Base-by-base conservation (phyloP, 2,797 vertebrate genomes). In the Pristis pectinata region DNA sequence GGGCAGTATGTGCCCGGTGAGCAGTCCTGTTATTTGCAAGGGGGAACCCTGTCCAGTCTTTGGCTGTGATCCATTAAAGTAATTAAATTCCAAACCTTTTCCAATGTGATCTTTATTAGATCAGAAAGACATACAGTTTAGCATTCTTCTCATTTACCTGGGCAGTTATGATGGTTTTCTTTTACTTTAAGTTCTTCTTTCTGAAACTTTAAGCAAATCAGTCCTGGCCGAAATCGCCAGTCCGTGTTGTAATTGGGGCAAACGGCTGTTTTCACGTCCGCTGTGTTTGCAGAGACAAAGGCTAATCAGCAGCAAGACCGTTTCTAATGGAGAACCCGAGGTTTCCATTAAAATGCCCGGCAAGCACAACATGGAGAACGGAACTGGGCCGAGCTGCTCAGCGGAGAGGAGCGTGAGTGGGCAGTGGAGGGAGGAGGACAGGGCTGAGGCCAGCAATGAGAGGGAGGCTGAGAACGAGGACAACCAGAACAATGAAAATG, bases 391-490 rank as follows among this genome's bases (percentile, higher is more conserved):
- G 94, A 95, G 96, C 94, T 96, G 95, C 95, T 96, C 96, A 0
- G 93, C 96, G 2, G 98, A 98, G 94, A 96, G 97, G 59, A 97
- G 97, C 0, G 64, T 96, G 80, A 97, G 97, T 0, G 96, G 98
- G 37, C 97, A 96, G 0, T 96, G 95, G 27, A 96, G 97, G 22
- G 97, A 98, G 0, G 98, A 98, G 0, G 97, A 97, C 0, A 82
- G 96, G 10, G 96, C 96, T 0, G 98, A 98, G 95, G 96, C 97
- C 0, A 97, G 97, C 30, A 98, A 97, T 0, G 98, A 99, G 96
- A 98, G 97, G 0, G 98, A 99, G 96, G 98, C 98, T 0, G 98
- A 99, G 95, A 98, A 98, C 0, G 98, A 99, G 93, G 98, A 99
- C 95, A 98, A 98, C 0, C 98, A 99, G 95, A 98, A 99, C 83